Base-by-base conservation (phyloP, 2,888 invertebrate genomes). In the Malthinus seriepunctatus region DNA sequence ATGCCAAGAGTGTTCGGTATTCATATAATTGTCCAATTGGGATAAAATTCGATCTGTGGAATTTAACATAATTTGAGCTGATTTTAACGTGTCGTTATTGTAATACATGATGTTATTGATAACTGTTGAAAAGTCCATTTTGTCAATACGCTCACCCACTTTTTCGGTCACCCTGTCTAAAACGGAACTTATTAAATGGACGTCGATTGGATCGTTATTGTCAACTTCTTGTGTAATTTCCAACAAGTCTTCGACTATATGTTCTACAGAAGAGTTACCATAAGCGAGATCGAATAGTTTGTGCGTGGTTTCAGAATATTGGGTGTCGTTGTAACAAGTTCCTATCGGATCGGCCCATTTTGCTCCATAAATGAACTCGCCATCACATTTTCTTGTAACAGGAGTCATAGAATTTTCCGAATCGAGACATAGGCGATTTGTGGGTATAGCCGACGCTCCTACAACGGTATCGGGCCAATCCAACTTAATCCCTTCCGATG, bases 31-130 rank as follows among this genome's bases (percentile, higher is more conserved):
- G 68, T 82, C 84, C 37, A 86, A 76, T n/a, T 83, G 80, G 67
- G 85, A 84, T 44, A 87, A 74, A 57, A 87, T 79, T 8, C 82
- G 80, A 71, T 86, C 86, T 3, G 86, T 86, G 8, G 86, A 84
- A 73, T 86, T 86, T 51, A 87, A 77, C 11, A 79, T 80, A 70
- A 80, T 79, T 4, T 83, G 80, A 64, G 83, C 53, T 7, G 58
- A 39, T 11, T 32, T 9, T 12, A 69, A 42, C 7, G 56, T 39
- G 7, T 42, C 35, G 71, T 81, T 80, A 66, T 85, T 81, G 73
- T 82, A 78, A 7, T 78, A 76, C 77, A 80, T 81, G 1, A 82
- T 80, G 33, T 81, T 79, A 60, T 82, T 81, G 33, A 79, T 72
- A 37, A 82, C 77, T 56, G 80, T 79, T 10, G 81, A 79, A 60